Evolutionary conservation across 53 echinoderm and acorn worm genomes (phyloP).

Genomic region (Crossaster papposus): DNA sequence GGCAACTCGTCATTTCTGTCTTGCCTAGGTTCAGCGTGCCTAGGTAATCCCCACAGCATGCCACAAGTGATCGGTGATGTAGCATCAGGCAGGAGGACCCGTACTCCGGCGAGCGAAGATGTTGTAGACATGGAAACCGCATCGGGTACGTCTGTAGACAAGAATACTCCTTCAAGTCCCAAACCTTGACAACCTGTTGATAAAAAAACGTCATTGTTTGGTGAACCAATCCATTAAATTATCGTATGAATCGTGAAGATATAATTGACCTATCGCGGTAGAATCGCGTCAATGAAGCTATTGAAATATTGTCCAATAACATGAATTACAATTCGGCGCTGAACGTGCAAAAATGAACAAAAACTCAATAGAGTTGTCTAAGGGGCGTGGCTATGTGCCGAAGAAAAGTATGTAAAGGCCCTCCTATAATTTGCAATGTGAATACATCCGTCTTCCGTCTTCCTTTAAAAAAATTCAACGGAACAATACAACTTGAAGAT

Average conservation of each 20-base stretch:
- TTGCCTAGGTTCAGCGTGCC: conserved; percentile 72
- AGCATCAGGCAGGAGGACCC: conserved; percentile 63
- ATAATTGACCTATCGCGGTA: too few species aligned
- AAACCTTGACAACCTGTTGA: conserved; percentile 83
- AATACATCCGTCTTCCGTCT: too few species aligned
- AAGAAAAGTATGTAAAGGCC: too few species aligned
- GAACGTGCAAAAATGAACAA: too few species aligned
- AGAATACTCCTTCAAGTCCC: conserved; percentile 87
- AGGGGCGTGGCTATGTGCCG: too few species aligned
- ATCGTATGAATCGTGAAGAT: not conserved
- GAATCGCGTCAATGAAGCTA: too few species aligned
- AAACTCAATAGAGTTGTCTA: too few species aligned
- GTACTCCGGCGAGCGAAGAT: conserved; percentile 82
- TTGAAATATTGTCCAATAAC: too few species aligned
- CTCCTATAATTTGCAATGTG: too few species aligned
- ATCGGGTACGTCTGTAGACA: conserved; percentile 85
- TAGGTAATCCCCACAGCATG: conserved; percentile 84
- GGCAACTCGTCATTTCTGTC: conserved; percentile 54
- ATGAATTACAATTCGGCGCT: too few species aligned
- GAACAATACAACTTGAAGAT: not conserved
- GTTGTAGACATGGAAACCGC: conserved; percentile 72
- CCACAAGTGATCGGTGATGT: conserved; percentile 58
- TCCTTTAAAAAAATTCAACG: too few species aligned
- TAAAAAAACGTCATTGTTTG: not conserved
- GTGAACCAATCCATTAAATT: not conserved